Percentiles rank a stretch among this genome's conserved stretches.
phyloP scores from a whole-genome alignment of 2,888 invertebrate species.

The Hemistola chrysoprasaria region DNA sequence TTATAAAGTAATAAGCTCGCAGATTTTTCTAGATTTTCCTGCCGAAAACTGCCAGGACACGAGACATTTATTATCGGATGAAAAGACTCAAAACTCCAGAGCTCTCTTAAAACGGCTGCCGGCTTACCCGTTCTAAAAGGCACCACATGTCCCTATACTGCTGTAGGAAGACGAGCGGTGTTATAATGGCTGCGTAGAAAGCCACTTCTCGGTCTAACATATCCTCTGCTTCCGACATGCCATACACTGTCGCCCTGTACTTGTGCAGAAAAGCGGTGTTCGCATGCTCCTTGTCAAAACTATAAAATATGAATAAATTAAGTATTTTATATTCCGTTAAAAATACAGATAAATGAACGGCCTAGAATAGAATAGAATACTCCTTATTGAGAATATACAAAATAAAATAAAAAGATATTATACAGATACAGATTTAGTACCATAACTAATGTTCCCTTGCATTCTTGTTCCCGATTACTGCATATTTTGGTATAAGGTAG shows the following conservation, averaged over 20 bases:
- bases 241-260: slow-evolving; percentile 54
- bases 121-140: slow-evolving; percentile 58
- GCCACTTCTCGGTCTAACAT: slow-evolving; percentile 60
- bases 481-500: too few species aligned
- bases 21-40: too few species aligned
- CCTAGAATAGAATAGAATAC: too few species aligned
- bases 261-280: slow-evolving; percentile 65
- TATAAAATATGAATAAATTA: slow-evolving; percentile 34
- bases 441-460: too few species aligned
- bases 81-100: too few species aligned
- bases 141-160: slow-evolving; percentile 69
- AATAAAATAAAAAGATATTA: too few species aligned
- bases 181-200: slow-evolving; percentile 60
- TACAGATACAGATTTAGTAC: too few species aligned
- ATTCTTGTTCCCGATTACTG: too few species aligned
- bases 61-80: too few species aligned
- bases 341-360: background rate
- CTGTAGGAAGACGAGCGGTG: slow-evolving; percentile 62
- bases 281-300: slow-evolving; percentile 63
- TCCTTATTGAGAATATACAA: too few species aligned
- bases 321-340: background rate
- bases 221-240: slow-evolving; percentile 58
- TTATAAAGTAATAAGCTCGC: too few species aligned
- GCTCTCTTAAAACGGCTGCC: background rate
- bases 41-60: too few species aligned